Evolutionary conservation across 2,113 vertebrate genomes (phyloP), one percentile per base, ranked within the genome.

Genomic region (Bubo blakistoni): DNA sequence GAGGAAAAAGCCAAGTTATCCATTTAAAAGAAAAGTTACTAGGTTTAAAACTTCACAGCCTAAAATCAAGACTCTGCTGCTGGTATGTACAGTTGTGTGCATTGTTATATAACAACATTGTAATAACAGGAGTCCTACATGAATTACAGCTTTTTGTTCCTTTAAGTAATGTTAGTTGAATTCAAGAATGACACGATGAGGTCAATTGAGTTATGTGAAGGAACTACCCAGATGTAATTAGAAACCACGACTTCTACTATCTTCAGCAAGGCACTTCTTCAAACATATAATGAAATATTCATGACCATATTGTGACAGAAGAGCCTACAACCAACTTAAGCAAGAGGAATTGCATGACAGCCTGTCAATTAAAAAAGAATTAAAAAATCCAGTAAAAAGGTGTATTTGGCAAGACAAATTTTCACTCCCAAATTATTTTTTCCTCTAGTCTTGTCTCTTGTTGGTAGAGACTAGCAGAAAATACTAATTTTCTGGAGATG

Each of bases 231-330:
- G 46, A 44, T 10, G 88, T 54, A 92, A 92, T 58, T 47, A 81
- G 71, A 96, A 93, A 86, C 95, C 71, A 86, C 1, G 0, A 82
- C 55, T 83, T 46, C 19, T 25, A 90, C 46, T 3, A 1, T 61
- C 87, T 92, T 89, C 92, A 96, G 30, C 40, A 58, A 77, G 42
- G 46, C 67, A 46, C 26, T 94, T 73, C 47, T 69, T 88, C 67
- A 94, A 96, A 66, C 27, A 44, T 25, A 25, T 2, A 88, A 90
- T 88, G 27, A 95, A 94, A 92, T 83, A 94, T 77, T 94, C 58
- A 90, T 59, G 59, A 51, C 21, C n/a, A 40, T 42, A 59, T 47
- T 83, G 79, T 90, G 38, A 86, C 34, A 83, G 32, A 74, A 65
- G 42, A 92, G 57, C 52, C 40, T 73, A 54, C 63, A 85, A 85